phyloP scores from a whole-genome alignment of 2,113 vertebrate genomes.

The Odontophorus gujanensis region DNA sequence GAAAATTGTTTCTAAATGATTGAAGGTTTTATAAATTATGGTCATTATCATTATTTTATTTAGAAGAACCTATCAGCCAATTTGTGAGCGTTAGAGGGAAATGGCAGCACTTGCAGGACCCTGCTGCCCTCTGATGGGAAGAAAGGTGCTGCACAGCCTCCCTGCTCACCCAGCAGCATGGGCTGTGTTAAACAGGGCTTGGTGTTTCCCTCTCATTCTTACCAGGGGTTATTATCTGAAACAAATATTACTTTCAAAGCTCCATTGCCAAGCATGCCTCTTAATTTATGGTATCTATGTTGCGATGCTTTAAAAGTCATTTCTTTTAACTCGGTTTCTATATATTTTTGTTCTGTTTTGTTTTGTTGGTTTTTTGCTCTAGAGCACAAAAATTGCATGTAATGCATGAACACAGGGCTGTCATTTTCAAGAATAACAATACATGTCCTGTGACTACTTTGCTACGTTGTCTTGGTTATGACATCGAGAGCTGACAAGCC shows the following conservation, averaged over 20 bases:
- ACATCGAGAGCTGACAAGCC: background rate
- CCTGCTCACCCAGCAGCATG: background rate
- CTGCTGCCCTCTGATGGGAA: constrained; percentile 78
- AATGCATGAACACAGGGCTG: background rate
- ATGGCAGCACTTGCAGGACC: background rate
- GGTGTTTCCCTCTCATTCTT: background rate
- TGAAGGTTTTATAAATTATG: background rate
- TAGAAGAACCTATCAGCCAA: background rate
- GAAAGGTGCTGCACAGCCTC: background rate
- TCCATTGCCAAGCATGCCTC: background rate
- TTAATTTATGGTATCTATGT: background rate
- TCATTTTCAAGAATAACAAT: background rate
- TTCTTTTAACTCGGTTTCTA: background rate
- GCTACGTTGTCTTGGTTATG: background rate
- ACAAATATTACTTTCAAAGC: background rate
- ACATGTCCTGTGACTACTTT: background rate
- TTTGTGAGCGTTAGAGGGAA: background rate
- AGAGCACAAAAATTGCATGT: background rate
- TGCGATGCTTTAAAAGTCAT: background rate
- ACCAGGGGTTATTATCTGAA: background rate
- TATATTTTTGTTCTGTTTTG: background rate
- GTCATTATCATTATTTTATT: constrained; percentile 13
- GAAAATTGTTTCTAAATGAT: background rate
- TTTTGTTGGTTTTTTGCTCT: background rate
- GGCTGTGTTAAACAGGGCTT: accelerated